Percentiles rank a stretch among this genome's conserved stretches.
phyloP scores from a whole-genome alignment of 2,797 vertebrate species.

The Galago senegalensis region DNA sequence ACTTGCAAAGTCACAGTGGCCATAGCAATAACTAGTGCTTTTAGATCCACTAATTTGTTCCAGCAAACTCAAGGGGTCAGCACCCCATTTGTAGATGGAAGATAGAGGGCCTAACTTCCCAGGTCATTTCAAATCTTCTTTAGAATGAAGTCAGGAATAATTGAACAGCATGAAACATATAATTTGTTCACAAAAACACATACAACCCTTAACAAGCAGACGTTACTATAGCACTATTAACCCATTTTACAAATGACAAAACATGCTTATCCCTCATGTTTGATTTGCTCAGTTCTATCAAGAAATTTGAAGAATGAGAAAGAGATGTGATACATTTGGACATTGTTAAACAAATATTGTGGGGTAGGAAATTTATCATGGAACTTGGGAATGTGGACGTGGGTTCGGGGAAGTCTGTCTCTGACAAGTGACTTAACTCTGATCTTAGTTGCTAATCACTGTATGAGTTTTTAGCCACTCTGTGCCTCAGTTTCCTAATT shows the following conservation, averaged over 20 bases:
- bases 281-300: neutral
- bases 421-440: neutral
- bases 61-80: neutral
- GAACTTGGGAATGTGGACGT: neutral
- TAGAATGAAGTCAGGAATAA: neutral
- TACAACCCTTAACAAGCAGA: neutral
- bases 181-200: neutral
- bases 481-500: neutral
- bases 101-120: neutral
- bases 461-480: neutral
- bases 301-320: neutral
- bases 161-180: neutral
- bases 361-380: neutral
- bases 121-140: constrained; percentile 1
- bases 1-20: neutral
- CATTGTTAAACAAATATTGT: neutral
- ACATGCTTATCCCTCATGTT: neutral
- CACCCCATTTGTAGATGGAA: neutral
- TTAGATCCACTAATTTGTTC: neutral
- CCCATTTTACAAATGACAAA: constrained; percentile 34
- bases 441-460: neutral
- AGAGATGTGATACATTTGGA: neutral
- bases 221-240: neutral
- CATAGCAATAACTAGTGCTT: neutral
- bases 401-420: neutral